phyloP scores from a whole-genome alignment of 2,113 vertebrate species.

The Laticauda colubrina region DNA sequence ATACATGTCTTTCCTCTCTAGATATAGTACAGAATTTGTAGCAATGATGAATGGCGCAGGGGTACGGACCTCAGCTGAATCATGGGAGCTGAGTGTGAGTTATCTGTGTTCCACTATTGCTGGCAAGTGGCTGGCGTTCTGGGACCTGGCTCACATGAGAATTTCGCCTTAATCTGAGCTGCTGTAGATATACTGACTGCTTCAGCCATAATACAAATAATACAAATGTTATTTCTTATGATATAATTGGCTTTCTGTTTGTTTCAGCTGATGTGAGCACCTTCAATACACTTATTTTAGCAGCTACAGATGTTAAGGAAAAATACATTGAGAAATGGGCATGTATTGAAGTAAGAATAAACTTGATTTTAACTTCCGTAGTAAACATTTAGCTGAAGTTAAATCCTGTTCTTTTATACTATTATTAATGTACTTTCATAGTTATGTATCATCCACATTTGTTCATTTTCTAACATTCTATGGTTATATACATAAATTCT shows the following conservation, averaged over 20 bases:
- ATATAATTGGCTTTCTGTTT: neutral
- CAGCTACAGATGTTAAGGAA: constrained; percentile 63
- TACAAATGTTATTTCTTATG: neutral
- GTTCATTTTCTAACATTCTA: neutral
- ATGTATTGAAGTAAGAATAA: constrained; percentile 75
- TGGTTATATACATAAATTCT: neutral
- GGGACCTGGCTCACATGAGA: constrained; percentile 44
- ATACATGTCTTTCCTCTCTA: too few species aligned
- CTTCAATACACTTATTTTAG: constrained; percentile 84
- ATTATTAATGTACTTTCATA: neutral
- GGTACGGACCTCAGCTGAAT: constrained; percentile 67
- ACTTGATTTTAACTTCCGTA: neutral
- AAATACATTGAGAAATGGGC: constrained; percentile 76
- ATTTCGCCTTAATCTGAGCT: constrained; percentile 56
- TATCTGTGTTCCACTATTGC: constrained; percentile 10
- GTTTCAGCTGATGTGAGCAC: constrained; percentile 83
- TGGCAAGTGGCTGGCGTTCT: constrained; percentile 37
- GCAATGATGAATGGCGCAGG: constrained; percentile 67
- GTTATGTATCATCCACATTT: neutral
- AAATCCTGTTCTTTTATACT: neutral
- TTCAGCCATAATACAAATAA: neutral
- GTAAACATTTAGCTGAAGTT: neutral
- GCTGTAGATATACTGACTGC: neutral
- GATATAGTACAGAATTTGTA: neutral
- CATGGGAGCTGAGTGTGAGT: constrained; percentile 71